Conservation (phyloP, 2,113 vertebrate species). For the Hepsetus odoe region DNA sequence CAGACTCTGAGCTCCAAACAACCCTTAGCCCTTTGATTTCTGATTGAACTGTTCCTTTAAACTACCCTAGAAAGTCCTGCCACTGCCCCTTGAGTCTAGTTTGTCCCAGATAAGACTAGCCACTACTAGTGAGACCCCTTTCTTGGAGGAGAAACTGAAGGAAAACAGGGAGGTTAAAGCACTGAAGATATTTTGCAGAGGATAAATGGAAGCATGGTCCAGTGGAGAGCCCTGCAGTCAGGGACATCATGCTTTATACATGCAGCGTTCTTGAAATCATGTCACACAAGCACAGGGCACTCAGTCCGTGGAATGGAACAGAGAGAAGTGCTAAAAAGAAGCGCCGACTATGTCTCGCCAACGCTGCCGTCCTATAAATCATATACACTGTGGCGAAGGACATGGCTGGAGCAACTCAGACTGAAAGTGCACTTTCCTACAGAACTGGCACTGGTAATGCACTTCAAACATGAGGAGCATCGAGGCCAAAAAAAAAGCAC, state of each 20-base stretch:
- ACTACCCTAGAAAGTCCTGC: background rate
- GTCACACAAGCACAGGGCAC: slow-evolving; percentile 48
- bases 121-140: background rate
- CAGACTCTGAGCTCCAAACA: too few relatives aligned
- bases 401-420: background rate
- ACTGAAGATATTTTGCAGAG: slow-evolving; percentile 33
- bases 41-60: background rate
- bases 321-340: slow-evolving; percentile 16
- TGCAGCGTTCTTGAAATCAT: slow-evolving; percentile 52
- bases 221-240: slow-evolving; percentile 37
- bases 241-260: slow-evolving; percentile 55
- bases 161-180: slow-evolving; percentile 29
- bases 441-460: background rate
- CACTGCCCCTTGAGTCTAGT: background rate
- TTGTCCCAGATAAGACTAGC: background rate
- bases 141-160: slow-evolving; percentile 5
- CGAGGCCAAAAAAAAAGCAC: background rate
- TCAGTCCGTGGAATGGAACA: slow-evolving; percentile 39
- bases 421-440: background rate
- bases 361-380: slow-evolving; percentile 16
- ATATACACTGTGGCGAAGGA: slow-evolving; percentile 11
- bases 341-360: background rate
- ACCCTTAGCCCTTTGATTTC: too few relatives aligned
- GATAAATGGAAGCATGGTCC: slow-evolving; percentile 48
- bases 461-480: background rate